These are phyloP conservation scores for Aplochiton taeniatus DNA, from an alignment of 2,797 vertebrate genomes.

Conservation along the genomic window DNA sequence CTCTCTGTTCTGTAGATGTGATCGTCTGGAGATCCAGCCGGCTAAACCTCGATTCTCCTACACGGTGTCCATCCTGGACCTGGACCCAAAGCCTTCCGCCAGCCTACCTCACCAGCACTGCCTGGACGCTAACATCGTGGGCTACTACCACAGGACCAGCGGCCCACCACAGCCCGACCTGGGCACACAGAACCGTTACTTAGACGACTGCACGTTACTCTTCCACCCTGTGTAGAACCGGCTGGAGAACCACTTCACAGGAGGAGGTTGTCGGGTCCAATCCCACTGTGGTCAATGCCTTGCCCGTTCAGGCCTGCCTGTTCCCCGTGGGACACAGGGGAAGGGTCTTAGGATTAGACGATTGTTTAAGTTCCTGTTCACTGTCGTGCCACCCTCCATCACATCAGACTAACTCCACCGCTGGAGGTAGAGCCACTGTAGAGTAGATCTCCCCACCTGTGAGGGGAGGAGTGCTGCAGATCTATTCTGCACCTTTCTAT, in stretches of 20 bases:
- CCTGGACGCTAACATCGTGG: slow-evolving; percentile 91
- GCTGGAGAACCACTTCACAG: slow-evolving; percentile 29
- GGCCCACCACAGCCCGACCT: slow-evolving; percentile 76
- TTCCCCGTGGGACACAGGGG: no score
- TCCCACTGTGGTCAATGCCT: background rate
- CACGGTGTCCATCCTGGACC: slow-evolving; percentile 90
- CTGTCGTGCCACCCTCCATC: no score
- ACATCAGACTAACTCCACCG: no score
- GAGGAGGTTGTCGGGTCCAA: background rate
- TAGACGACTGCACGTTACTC: slow-evolving; percentile 89
- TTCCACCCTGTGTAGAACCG: slow-evolving; percentile 84
- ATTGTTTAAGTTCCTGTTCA: no score
- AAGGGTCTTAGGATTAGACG: no score
- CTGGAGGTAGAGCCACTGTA: no score
- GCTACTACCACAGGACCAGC: slow-evolving; percentile 83
- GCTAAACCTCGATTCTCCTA: slow-evolving; percentile 83
- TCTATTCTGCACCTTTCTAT: no score
- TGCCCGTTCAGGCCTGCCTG: no score
- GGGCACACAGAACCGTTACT: slow-evolving; percentile 70
- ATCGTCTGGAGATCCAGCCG: slow-evolving; percentile 68
- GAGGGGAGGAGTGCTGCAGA: no score
- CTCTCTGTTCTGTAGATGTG: no score
- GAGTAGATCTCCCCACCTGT: no score
- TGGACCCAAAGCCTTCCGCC: slow-evolving; percentile 94
- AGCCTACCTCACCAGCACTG: slow-evolving; percentile 90